These are phyloP conservation scores for Campoplex capitator DNA, from an alignment of 2,888 invertebrate species.

Conservation along the genomic window DNA sequence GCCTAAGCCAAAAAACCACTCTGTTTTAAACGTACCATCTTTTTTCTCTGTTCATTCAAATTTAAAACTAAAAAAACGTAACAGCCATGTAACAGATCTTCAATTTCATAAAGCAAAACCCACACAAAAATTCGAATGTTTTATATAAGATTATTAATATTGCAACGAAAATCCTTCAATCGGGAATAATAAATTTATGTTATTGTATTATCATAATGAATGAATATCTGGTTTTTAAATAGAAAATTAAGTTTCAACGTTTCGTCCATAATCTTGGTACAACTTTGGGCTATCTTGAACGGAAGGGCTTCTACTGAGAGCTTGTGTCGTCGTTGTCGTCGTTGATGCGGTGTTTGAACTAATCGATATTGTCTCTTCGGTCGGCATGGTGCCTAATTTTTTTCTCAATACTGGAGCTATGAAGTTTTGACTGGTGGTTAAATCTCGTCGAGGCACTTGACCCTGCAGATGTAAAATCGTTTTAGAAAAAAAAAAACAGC, in stretches of 20 bases:
- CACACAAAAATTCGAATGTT: neutral
- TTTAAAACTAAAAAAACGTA: conserved; percentile 47
- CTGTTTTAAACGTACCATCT: conserved; percentile 11
- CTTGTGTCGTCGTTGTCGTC: conserved; percentile 69
- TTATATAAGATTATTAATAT: neutral
- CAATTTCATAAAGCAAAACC: conserved; percentile 20
- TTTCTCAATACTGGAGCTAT: conserved; percentile 81
- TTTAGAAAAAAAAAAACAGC: neutral
- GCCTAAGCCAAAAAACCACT: conserved; percentile 11
- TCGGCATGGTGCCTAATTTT: conserved; percentile 73
- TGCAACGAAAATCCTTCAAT: conserved; percentile 7
- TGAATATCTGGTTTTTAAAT: conserved; percentile 1
- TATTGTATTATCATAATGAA: neutral
- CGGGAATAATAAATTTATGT: neutral
- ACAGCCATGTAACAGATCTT: conserved; percentile 58
- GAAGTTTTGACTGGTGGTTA: conserved; percentile 81
- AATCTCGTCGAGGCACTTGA: conserved; percentile 79
- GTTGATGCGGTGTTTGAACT: conserved; percentile 76
- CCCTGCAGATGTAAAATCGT: conserved; percentile 70
- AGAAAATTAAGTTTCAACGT: conserved; percentile 75
- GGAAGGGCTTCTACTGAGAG: conserved; percentile 73
- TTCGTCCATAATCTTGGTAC: conserved; percentile 81
- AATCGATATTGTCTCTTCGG: conserved; percentile 77
- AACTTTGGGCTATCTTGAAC: conserved; percentile 81
- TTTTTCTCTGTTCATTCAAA: neutral